These are phyloP conservation scores for Pseudococcus jackbeardsleyi DNA, from an alignment of 2,888 invertebrate genomes.

Conservation along the genomic window DNA sequence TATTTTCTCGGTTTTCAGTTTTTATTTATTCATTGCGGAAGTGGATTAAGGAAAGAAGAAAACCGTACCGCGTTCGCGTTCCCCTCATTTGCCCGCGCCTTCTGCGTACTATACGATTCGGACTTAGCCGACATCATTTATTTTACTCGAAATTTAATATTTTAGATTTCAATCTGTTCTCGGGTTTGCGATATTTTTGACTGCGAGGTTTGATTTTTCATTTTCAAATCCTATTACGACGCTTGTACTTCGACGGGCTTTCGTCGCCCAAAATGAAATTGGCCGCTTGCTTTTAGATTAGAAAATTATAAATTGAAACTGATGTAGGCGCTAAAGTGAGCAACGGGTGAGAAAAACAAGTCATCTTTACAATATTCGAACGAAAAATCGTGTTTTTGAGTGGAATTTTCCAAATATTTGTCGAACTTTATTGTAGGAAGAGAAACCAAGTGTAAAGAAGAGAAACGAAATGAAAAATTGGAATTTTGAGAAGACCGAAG, in stretches of 20 bases:
- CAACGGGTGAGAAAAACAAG: neutral
- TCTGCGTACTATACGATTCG: neutral
- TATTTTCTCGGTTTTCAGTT: slow-evolving; percentile 50
- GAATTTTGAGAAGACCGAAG: too few species aligned
- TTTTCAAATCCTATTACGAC: slow-evolving; percentile 47
- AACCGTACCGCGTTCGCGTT: neutral
- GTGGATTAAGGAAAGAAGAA: slow-evolving; percentile 37
- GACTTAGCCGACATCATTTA: slow-evolving; percentile 48
- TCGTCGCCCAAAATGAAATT: neutral
- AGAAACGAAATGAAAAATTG: too few species aligned
- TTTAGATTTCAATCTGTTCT: slow-evolving; percentile 47
- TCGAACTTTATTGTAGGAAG: neutral
- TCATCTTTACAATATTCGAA: neutral
- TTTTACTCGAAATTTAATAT: slow-evolving; percentile 48
- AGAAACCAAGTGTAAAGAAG: too few species aligned
- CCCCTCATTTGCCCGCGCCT: neutral
- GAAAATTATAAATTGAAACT: slow-evolving; percentile 23
- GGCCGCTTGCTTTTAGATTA: slow-evolving; percentile 4
- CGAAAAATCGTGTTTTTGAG: neutral
- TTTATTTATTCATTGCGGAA: slow-evolving; percentile 53
- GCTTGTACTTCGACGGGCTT: neutral
- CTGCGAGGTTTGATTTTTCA: slow-evolving; percentile 38
- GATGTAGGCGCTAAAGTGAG: neutral
- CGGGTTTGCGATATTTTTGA: slow-evolving; percentile 35
- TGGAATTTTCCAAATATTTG: neutral